phyloP scores from a whole-genome alignment of 2,888 invertebrate genomes.

The Anticlea derivata region DNA sequence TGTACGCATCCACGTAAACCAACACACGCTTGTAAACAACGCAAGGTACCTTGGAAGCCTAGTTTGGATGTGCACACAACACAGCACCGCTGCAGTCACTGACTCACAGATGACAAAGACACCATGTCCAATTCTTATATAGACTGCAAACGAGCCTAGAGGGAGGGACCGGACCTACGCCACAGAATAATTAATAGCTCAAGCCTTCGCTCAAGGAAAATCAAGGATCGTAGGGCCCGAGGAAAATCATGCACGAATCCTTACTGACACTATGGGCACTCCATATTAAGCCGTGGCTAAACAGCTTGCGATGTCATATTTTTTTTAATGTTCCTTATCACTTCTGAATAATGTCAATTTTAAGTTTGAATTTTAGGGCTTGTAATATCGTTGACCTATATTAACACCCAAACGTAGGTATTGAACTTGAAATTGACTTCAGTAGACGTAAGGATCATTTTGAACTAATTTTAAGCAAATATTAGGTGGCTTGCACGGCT shows the following conservation, averaged over 20 bases:
- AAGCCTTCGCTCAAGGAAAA: slow-evolving; percentile 62
- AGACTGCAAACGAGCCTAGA: slow-evolving; percentile 63
- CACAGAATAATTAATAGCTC: too few species aligned
- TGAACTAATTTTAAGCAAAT: too few species aligned
- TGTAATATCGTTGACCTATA: too few species aligned
- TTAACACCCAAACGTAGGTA: too few species aligned
- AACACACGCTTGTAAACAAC: slow-evolving; percentile 32
- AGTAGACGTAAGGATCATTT: too few species aligned
- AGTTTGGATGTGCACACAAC: slow-evolving; percentile 67
- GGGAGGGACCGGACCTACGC: slow-evolving; percentile 60
- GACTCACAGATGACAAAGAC: slow-evolving; percentile 70
- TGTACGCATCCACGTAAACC: slow-evolving; percentile 22
- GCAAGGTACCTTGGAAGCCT: slow-evolving; percentile 58
- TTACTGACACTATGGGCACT: slow-evolving; percentile 18
- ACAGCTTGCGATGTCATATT: too few species aligned
- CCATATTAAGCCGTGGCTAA: too few species aligned
- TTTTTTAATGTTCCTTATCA: too few species aligned
- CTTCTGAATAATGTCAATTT: too few species aligned
- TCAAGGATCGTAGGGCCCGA: slow-evolving; percentile 53
- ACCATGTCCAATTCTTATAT: slow-evolving; percentile 73
- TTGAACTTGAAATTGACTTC: too few species aligned
- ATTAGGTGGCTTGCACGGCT: too few species aligned
- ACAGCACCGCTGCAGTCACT: slow-evolving; percentile 76
- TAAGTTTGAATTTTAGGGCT: too few species aligned
- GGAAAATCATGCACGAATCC: slow-evolving; percentile 41